A percentile compares a stretch with the other conserved stretches of the same genome.
Evolutionary conservation across 2,113 vertebrate genomes (phyloP).

Genomic region (Anguilla japonica): DNA sequence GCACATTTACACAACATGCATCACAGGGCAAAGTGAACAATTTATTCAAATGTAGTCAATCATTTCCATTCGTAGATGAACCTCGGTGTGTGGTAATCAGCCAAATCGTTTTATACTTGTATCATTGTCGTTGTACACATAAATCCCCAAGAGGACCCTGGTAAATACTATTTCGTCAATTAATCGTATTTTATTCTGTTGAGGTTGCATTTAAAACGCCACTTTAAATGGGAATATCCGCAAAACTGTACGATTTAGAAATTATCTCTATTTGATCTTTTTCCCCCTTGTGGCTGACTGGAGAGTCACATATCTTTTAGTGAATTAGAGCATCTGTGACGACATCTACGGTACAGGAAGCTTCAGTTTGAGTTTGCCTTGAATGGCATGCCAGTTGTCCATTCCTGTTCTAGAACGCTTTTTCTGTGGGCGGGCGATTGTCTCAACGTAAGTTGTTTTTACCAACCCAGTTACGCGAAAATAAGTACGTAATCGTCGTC

Average conservation of each 20-base stretch:
- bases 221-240: too few species aligned
- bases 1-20: neutral
- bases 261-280: neutral
- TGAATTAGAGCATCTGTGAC: slow-evolving; percentile 2
- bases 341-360: slow-evolving; percentile 8
- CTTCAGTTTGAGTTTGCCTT: slow-evolving; percentile 13
- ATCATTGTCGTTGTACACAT: too few species aligned
- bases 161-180: too few species aligned
- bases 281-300: neutral
- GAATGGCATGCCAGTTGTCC: neutral
- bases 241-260: neutral
- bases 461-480: slow-evolving; percentile 1
- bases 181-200: neutral
- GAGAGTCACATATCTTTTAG: neutral
- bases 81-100: too few species aligned
- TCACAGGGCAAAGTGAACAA: neutral
- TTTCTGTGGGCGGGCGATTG: neutral
- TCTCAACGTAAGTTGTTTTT: neutral
- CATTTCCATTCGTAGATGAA: neutral
- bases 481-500: neutral
- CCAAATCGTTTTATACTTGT: too few species aligned
- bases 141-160: too few species aligned
- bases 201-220: neutral
- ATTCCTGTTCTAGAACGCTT: neutral
- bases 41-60: neutral